Evolutionary conservation across 2,797 vertebrate species (phyloP).

Genomic region (Siniperca undulata): DNA sequence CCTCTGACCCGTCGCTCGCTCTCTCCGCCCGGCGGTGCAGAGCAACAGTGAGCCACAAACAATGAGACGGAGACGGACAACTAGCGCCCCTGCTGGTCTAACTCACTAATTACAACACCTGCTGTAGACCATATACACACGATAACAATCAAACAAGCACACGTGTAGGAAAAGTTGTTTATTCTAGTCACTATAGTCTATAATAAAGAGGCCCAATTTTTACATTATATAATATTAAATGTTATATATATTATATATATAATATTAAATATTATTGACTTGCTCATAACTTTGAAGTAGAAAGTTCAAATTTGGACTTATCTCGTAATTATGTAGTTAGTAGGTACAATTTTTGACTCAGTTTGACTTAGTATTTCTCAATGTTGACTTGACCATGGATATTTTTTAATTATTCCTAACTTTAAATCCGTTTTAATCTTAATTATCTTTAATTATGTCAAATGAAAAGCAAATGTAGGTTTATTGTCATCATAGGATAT

Average conservation of each 20-base stretch:
- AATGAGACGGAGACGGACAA: slow-evolving; percentile 36
- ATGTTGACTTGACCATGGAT: not conserved
- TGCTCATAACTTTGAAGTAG: not conserved
- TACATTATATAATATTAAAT: too few species aligned
- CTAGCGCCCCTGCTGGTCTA: slow-evolving; percentile 39
- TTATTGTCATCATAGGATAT: not conserved
- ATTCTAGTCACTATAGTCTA: not conserved
- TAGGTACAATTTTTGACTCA: not conserved
- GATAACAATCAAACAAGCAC: too few species aligned
- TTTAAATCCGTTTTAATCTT: not conserved
- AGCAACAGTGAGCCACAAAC: slow-evolving; percentile 47
- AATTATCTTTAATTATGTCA: not conserved
- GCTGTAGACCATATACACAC: not conserved
- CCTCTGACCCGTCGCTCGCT: slow-evolving; percentile 71
- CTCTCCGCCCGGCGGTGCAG: slow-evolving; percentile 53
- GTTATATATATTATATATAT: too few species aligned
- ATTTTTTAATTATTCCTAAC: not conserved
- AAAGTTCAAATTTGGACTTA: not conserved
- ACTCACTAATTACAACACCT: not conserved
- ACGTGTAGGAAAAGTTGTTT: not conserved
- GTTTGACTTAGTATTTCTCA: not conserved
- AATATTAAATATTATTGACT: not conserved
- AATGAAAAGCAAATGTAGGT: not conserved
- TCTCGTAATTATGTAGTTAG: not conserved
- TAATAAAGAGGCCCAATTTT: not conserved